Percentiles rank a stretch among this genome's conserved stretches.
Conservation (phyloP, 2,888 invertebrate species). For the Mycalesis mineus region DNA sequence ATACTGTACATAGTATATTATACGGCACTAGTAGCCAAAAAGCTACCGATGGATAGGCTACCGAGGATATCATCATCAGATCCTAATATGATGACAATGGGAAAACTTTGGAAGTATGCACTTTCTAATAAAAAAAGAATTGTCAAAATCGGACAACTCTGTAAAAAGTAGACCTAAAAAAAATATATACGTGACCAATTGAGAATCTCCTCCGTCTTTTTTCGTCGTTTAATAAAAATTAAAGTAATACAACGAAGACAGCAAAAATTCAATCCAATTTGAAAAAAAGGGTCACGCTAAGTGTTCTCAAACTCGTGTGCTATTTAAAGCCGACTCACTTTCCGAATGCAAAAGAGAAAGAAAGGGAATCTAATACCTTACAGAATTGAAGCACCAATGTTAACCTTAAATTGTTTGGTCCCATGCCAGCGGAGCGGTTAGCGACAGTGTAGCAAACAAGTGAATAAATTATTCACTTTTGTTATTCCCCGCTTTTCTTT, state of each 20-base stretch:
- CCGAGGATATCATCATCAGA: too few species aligned
- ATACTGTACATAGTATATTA: too few species aligned
- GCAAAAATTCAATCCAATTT: not conserved
- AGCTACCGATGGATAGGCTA: too few species aligned
- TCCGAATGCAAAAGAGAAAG: not conserved
- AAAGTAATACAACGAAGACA: not conserved
- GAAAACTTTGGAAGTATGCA: too few species aligned
- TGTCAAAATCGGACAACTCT: too few species aligned
- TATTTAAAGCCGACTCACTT: not conserved
- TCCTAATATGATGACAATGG: too few species aligned
- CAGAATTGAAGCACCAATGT: constrained; percentile 8
- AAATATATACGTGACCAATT: too few species aligned
- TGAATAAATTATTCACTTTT: constrained; percentile 17
- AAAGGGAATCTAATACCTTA: constrained; percentile 5
- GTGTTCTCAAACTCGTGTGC: not conserved
- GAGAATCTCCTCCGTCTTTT: too few species aligned
- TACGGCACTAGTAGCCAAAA: too few species aligned
- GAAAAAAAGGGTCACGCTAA: not conserved
- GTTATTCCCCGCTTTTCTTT: not conserved
- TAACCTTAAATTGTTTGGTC: constrained; percentile 24
- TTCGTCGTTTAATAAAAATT: too few species aligned
- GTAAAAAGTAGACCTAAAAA: too few species aligned
- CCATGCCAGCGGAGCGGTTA: constrained; percentile 24
- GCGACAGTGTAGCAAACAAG: constrained; percentile 21
- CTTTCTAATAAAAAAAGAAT: too few species aligned